A percentile compares a stretch with the other conserved stretches of the same genome.
Evolutionary conservation across 2,888 invertebrate species (phyloP).

Genomic region (Drosophila greeni): DNA sequence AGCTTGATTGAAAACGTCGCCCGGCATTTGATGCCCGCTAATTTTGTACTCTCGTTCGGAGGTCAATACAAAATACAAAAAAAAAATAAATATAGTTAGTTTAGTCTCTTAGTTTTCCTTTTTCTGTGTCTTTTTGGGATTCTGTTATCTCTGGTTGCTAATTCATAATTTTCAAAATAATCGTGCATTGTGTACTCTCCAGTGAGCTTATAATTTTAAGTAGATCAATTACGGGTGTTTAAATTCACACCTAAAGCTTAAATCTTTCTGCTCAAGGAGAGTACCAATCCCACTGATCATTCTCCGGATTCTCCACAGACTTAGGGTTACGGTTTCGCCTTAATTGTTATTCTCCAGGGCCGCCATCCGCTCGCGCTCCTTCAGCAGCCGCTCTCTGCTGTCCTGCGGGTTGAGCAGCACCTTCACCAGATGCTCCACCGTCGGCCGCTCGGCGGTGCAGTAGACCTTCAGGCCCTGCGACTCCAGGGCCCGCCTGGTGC

Average conservation of each 20-base stretch:
- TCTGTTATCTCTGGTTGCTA: background rate
- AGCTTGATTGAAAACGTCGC: constrained; percentile 41
- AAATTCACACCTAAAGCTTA: background rate
- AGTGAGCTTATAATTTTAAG: background rate
- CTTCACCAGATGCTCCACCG: constrained; percentile 80
- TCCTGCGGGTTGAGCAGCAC: constrained; percentile 77
- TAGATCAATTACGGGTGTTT: background rate
- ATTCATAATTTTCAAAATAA: background rate
- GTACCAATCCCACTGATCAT: background rate
- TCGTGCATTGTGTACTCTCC: constrained; percentile 1
- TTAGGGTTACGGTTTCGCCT: constrained; percentile 4
- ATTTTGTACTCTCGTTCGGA: constrained; percentile 59
- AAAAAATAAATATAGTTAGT: constrained; percentile 14
- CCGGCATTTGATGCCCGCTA: constrained; percentile 51
- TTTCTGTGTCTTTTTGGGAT: constrained; percentile 8
- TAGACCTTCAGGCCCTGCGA: constrained; percentile 78
- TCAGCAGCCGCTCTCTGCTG: constrained; percentile 61
- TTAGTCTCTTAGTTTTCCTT: constrained; percentile 17
- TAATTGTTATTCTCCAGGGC: constrained; percentile 31
- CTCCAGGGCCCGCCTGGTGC: constrained; percentile 80
- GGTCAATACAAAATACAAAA: constrained; percentile 43
- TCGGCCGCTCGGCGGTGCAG: constrained; percentile 80
- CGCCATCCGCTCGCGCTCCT: constrained; percentile 45
- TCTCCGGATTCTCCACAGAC: background rate
- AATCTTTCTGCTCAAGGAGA: background rate